phyloP scores from a whole-genome alignment of 92 coral and sea anemone species.

The Desmophyllum pertusum region DNA sequence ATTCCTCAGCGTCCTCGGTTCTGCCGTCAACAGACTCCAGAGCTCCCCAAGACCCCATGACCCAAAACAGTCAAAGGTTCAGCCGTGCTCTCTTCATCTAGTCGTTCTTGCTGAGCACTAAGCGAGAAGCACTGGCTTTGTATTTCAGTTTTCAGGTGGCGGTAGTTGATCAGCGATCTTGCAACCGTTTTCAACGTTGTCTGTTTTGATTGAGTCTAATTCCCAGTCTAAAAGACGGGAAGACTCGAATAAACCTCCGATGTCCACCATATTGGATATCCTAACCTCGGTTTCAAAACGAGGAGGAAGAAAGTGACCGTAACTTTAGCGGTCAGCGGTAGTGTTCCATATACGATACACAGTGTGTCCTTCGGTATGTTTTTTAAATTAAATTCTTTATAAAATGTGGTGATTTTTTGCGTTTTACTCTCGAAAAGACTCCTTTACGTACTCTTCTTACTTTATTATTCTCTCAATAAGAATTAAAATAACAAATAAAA shows the following conservation, averaged over 20 bases:
- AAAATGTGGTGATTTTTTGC: no score
- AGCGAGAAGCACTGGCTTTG: slow-evolving; percentile 68
- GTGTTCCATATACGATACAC: not conserved
- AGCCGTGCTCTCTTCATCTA: slow-evolving; percentile 57
- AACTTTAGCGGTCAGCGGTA: not conserved
- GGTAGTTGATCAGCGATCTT: slow-evolving; percentile 64
- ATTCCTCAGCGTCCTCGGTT: slow-evolving; percentile 79
- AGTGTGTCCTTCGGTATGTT: not conserved
- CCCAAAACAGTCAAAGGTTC: slow-evolving; percentile 76
- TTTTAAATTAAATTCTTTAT: no score
- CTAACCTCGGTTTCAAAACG: not conserved
- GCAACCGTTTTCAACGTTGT: slow-evolving; percentile 70
- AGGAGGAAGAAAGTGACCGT: not conserved
- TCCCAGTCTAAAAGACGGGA: slow-evolving; percentile 83
- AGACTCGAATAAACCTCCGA: slow-evolving; percentile 55
- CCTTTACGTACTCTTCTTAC: not conserved
- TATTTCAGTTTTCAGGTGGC: slow-evolving; percentile 65
- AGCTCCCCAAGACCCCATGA: slow-evolving; percentile 91
- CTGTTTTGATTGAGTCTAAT: slow-evolving; percentile 71
- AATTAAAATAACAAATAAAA: not conserved
- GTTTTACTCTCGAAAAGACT: not conserved
- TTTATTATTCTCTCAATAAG: not conserved
- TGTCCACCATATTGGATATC: slow-evolving; percentile 37
- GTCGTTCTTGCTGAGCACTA: slow-evolving; percentile 73
- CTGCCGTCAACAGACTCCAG: slow-evolving; percentile 73